These are phyloP conservation scores for Ooceraea biroi DNA, from an alignment of 1,140 invertebrate genomes.

Conservation along the genomic window DNA sequence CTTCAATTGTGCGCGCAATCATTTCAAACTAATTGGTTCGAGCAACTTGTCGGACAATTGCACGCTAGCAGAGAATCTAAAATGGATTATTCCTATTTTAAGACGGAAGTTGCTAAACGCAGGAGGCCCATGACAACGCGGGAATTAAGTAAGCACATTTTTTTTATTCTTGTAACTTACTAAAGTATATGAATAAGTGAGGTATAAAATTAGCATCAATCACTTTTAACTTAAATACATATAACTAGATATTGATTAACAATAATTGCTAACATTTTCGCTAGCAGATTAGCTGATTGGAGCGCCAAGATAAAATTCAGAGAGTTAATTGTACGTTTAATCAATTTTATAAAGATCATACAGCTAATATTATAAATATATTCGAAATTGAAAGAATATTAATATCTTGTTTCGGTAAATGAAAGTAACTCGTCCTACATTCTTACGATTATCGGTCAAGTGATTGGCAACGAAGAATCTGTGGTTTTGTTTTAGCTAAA, in stretches of 20 bases:
- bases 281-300: too few relatives aligned
- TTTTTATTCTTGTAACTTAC: conserved; percentile 14
- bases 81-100: conserved; percentile 82
- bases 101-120: conserved; percentile 80
- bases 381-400: not conserved
- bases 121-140: conserved; percentile 81
- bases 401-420: not conserved
- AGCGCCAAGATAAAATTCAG: too few relatives aligned
- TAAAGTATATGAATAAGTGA: not conserved
- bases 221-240: too few relatives aligned
- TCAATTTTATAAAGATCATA: too few relatives aligned
- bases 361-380: too few relatives aligned
- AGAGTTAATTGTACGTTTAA: too few relatives aligned
- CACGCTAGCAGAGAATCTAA: conserved; percentile 66
- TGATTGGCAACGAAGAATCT: not conserved
- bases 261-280: too few relatives aligned
- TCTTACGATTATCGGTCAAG: not conserved
- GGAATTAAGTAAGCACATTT: conserved; percentile 81
- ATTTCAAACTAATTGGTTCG: not conserved
- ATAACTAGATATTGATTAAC: too few relatives aligned
- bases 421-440: not conserved
- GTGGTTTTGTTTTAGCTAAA: conserved; percentile 87
- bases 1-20: too few relatives aligned
- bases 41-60: conserved; percentile 1
- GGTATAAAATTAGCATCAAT: not conserved